Conservation (phyloP, 2,113 vertebrate genomes). For the Ameiurus melas region DNA sequence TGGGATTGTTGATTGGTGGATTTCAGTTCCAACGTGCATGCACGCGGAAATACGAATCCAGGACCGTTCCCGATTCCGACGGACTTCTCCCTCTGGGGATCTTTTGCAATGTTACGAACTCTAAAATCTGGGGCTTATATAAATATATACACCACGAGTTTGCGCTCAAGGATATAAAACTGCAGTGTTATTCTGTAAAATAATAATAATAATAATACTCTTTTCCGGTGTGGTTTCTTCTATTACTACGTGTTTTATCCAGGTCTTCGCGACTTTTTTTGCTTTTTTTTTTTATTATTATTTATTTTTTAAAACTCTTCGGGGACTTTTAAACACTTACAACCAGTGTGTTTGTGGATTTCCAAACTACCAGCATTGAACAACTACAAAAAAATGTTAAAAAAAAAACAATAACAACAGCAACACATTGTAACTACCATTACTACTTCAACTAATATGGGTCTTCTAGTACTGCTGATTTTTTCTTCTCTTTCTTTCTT, state of each 20-base stretch:
- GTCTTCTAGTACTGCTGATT: constrained; percentile 51
- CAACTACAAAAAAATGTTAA: constrained; percentile 20
- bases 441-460: constrained; percentile 49
- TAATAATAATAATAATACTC: too few relatives aligned
- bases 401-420: constrained; percentile 8
- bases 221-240: constrained; percentile 21
- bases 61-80: not conserved
- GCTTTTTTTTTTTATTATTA: too few relatives aligned
- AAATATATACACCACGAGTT: not conserved
- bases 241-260: constrained; percentile 34
- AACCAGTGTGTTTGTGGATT: constrained; percentile 49
- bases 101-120: not conserved
- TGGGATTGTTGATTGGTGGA: not conserved
- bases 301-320: constrained; percentile 34
- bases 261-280: constrained; percentile 39
- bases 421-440: constrained; percentile 42
- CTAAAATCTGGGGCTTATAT: not conserved
- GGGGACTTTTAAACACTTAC: constrained; percentile 47
- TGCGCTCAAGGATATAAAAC: not conserved
- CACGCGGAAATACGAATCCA: constrained; percentile 13
- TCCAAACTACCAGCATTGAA: constrained; percentile 62
- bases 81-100: not conserved
- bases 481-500: not conserved
- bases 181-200: not conserved
- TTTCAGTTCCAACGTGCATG: constrained; percentile 53